phyloP scores from a whole-genome alignment of 92 coral and sea anemone genomes.

The Zoanthus gigantus region DNA sequence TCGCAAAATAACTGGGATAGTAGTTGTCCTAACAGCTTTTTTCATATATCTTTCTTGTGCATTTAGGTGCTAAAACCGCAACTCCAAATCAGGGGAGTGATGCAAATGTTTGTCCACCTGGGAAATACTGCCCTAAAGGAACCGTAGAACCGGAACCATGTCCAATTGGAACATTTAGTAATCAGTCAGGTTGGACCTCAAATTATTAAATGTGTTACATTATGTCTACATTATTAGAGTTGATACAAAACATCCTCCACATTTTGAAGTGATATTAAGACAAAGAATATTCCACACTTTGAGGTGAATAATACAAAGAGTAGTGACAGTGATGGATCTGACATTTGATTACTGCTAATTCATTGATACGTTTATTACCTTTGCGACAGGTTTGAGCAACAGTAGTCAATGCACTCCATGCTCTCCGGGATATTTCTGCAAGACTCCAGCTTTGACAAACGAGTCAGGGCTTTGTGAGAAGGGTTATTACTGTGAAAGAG shows the following conservation, averaged over 20 bases:
- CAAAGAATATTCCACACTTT: no score
- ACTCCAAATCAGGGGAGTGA: conserved; percentile 87
- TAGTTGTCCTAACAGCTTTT: not conserved
- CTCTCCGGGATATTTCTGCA: conserved; percentile 88
- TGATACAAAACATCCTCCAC: no score
- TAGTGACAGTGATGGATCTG: no score
- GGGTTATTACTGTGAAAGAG: conserved; percentile 83
- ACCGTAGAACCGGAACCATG: conserved; percentile 83
- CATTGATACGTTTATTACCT: not conserved
- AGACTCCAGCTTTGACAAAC: conserved; percentile 78
- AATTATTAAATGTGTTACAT: not conserved
- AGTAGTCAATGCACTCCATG: conserved; percentile 86
- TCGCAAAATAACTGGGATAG: not conserved
- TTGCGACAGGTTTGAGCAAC: conserved; percentile 81
- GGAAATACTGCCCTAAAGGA: conserved; percentile 83
- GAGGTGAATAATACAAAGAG: no score
- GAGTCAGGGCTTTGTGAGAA: conserved; percentile 83
- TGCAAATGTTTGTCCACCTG: conserved; percentile 85
- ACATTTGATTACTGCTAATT: no score
- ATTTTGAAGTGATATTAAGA: not conserved
- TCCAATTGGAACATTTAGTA: conserved; percentile 94
- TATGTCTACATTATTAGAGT: not conserved
- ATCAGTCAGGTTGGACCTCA: conserved; percentile 68
- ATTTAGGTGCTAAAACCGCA: conserved; percentile 86
- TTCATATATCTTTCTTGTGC: not conserved